These are phyloP conservation scores for Calliopum simillimum DNA, from an alignment of 2,888 invertebrate species.

Conservation along the genomic window DNA sequence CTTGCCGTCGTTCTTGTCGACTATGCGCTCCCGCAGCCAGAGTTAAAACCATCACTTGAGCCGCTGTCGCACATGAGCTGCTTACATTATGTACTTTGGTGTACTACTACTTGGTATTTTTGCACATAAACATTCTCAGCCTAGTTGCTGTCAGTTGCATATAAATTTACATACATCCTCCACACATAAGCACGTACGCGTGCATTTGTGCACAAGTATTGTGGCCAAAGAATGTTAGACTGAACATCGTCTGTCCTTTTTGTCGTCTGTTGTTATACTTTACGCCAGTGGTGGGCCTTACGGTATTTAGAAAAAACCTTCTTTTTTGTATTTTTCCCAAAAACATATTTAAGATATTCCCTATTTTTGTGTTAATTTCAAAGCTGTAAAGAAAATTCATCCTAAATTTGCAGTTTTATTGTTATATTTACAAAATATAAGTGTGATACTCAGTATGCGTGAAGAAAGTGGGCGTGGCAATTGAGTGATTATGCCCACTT, in stretches of 20 bases:
- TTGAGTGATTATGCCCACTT: no score
- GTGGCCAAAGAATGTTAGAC: conserved; percentile 6
- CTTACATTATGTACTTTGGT: conserved; percentile 16
- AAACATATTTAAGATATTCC: no score
- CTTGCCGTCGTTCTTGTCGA: not conserved
- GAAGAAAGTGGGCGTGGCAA: no score
- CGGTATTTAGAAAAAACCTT: no score
- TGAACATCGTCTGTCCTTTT: conserved; percentile 19
- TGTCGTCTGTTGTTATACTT: conserved; percentile 16
- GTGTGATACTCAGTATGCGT: no score
- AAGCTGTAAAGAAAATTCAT: no score
- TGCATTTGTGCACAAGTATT: conserved; percentile 21
- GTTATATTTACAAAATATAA: no score
- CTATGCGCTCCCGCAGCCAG: no score
- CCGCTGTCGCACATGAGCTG: conserved; percentile 9
- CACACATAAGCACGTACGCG: not conserved
- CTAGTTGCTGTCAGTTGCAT: conserved; percentile 26
- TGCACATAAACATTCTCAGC: conserved; percentile 23
- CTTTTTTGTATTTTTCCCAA: no score
- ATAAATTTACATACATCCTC: conserved; percentile 24
- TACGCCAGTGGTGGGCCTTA: not conserved
- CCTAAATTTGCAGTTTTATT: no score
- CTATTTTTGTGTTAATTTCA: no score
- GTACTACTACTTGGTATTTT: not conserved
- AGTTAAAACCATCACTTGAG: not conserved